phyloP scores from a whole-genome alignment of 2,888 invertebrate species.

The Drosophila helvetica region DNA sequence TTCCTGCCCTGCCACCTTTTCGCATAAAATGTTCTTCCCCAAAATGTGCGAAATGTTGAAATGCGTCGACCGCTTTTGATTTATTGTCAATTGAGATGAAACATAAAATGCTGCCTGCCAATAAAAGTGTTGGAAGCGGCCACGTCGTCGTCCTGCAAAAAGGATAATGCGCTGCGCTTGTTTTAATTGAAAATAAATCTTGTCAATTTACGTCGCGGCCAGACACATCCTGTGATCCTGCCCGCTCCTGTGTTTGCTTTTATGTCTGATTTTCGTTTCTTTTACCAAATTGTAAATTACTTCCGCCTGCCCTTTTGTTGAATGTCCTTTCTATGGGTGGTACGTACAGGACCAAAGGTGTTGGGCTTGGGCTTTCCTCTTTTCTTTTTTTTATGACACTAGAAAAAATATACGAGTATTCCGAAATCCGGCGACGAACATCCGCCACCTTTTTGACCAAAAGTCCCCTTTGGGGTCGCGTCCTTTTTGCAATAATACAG shows the following conservation, averaged over 20 bases:
- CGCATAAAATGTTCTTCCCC: slow-evolving; percentile 23
- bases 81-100: slow-evolving; percentile 77
- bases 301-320: slow-evolving; percentile 75
- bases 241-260: slow-evolving; percentile 62
- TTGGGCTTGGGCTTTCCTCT: slow-evolving; percentile 41
- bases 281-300: slow-evolving; percentile 78
- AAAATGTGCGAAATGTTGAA: slow-evolving; percentile 58
- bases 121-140: slow-evolving; percentile 62
- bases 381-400: slow-evolving; percentile 55
- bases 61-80: slow-evolving; percentile 70
- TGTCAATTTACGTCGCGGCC: slow-evolving; percentile 71
- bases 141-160: slow-evolving; percentile 28
- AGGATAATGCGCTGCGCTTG: slow-evolving; percentile 65
- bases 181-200: slow-evolving; percentile 82
- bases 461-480: slow-evolving; percentile 34
- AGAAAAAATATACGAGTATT: slow-evolving; percentile 35
- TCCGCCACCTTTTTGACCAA: slow-evolving; percentile 59
- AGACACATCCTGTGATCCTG: slow-evolving; percentile 56
- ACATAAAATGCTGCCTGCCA: slow-evolving; percentile 75
- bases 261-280: slow-evolving; percentile 47
- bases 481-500: slow-evolving; percentile 58
- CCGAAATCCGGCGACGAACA: slow-evolving; percentile 63
- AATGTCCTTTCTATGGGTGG: slow-evolving; percentile 46
- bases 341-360: slow-evolving; percentile 55
- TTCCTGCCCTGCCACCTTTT: slow-evolving; percentile 8